These are phyloP conservation scores for Zapus hudsonius DNA, from an alignment of 2,113 vertebrate species.

Conservation along the genomic window DNA sequence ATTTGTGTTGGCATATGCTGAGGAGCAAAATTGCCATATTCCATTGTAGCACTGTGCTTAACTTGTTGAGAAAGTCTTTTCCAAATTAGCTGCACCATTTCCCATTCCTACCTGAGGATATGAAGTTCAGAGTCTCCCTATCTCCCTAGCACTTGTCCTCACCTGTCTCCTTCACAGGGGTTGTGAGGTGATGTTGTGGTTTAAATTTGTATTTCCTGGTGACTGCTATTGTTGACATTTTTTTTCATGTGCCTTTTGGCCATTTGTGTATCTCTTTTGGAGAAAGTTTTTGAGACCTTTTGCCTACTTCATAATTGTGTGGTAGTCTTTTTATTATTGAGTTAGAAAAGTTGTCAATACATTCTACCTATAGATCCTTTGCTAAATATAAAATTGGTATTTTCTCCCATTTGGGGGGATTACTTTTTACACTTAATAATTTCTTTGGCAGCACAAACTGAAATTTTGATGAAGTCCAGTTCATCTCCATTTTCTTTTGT, in stretches of 20 bases:
- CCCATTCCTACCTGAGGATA: neutral
- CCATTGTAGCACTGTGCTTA: neutral
- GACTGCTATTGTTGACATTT: neutral
- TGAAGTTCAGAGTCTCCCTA: neutral
- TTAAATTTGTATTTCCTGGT: conserved; percentile 34
- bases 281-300: conserved; percentile 3
- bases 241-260: neutral
- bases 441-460: neutral
- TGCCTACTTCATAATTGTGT: neutral
- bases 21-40: neutral
- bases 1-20: conserved; percentile 28
- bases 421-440: neutral
- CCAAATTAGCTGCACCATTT: neutral
- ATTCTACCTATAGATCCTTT: neutral
- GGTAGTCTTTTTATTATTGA: neutral
- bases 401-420: neutral
- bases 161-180: neutral
- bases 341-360: neutral
- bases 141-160: neutral
- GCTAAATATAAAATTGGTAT: neutral
- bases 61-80: conserved; percentile 22
- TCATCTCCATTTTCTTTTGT: conserved; percentile 26
- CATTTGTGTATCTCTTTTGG: neutral
- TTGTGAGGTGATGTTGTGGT: neutral
- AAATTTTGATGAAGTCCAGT: conserved; percentile 14